A percentile compares a stretch with the other conserved stretches of the same genome.
phyloP scores from a whole-genome alignment of 2,113 vertebrate genomes.

The Seriola dumerili region DNA sequence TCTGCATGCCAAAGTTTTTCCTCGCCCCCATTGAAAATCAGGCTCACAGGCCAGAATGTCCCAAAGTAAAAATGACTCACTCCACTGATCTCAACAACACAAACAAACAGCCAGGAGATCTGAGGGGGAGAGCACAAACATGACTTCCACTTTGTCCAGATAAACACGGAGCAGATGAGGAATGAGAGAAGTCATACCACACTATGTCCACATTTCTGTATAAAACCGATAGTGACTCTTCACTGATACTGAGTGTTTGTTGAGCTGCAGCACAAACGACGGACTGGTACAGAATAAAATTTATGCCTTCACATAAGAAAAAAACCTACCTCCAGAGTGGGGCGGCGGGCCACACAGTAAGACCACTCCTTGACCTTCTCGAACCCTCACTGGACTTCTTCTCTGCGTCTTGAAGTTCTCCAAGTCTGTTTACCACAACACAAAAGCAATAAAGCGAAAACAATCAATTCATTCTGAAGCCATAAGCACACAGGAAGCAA shows the following conservation, averaged over 20 bases:
- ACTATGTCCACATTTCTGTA: background rate
- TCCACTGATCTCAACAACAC: conserved; percentile 62
- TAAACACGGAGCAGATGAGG: conserved; percentile 32
- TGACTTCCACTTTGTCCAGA: conserved; percentile 41
- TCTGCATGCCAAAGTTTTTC: conserved; percentile 61
- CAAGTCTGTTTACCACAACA: conserved; percentile 86
- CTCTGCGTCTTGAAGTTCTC: conserved; percentile 94
- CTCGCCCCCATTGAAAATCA: conserved; percentile 57
- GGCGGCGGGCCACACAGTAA: conserved; percentile 91
- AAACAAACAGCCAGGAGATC: conserved; percentile 57
- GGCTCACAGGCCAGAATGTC: conserved; percentile 58
- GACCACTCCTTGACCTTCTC: conserved; percentile 96
- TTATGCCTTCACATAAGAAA: background rate
- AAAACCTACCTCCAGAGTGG: conserved; percentile 87
- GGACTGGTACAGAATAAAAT: background rate
- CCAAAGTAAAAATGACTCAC: conserved; percentile 71
- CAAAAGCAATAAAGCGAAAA: conserved; percentile 57
- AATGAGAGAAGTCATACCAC: conserved; percentile 6
- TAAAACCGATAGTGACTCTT: background rate
- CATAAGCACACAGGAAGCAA: conserved; percentile 23
- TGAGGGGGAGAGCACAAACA: conserved; percentile 34
- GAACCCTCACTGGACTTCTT: conserved; percentile 92
- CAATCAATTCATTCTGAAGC: conserved; percentile 42
- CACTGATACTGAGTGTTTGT: background rate
- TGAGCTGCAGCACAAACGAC: background rate